These are phyloP conservation scores for Eospalax fontanierii DNA, from an alignment of 2,797 vertebrate species.

Conservation along the genomic window DNA sequence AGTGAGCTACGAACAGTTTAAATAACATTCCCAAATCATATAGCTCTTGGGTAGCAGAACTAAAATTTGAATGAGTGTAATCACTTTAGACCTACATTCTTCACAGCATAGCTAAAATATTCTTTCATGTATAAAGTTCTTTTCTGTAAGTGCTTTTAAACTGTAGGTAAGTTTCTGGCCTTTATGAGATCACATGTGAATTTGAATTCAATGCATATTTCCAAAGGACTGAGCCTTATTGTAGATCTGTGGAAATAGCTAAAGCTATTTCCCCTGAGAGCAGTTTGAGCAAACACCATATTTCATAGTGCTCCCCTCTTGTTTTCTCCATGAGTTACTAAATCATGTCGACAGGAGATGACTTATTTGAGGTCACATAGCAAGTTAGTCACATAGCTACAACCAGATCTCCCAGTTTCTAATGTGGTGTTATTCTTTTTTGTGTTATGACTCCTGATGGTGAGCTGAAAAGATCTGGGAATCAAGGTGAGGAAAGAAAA, in stretches of 20 bases:
- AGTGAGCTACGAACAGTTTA: neutral
- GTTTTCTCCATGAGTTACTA: conserved; percentile 60
- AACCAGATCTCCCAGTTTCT: conserved; percentile 67
- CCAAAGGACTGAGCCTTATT: neutral
- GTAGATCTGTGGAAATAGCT: neutral
- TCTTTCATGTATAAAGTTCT: conserved; percentile 20
- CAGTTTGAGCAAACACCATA: conserved; percentile 1
- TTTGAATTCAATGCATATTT: conserved; percentile 26
- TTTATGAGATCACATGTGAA: neutral
- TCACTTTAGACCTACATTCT: neutral
- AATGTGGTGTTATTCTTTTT: conserved; percentile 43
- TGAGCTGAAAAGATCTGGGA: conserved; percentile 48
- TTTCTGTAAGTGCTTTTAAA: neutral
- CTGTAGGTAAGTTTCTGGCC: neutral
- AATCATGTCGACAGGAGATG: conserved; percentile 38
- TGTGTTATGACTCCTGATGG: conserved; percentile 12
- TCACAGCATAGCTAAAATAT: neutral
- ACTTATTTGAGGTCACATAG: conserved; percentile 38
- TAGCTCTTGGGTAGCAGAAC: neutral
- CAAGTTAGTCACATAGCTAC: conserved; percentile 21
- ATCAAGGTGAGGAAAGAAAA: conserved; percentile 51
- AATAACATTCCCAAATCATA: neutral
- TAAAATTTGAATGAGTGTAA: neutral
- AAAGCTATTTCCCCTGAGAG: neutral
- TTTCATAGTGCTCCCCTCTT: conserved; percentile 22